Evolutionary conservation across 2,888 invertebrate species (phyloP).

Genomic region (Cryptocephalus moraei): DNA sequence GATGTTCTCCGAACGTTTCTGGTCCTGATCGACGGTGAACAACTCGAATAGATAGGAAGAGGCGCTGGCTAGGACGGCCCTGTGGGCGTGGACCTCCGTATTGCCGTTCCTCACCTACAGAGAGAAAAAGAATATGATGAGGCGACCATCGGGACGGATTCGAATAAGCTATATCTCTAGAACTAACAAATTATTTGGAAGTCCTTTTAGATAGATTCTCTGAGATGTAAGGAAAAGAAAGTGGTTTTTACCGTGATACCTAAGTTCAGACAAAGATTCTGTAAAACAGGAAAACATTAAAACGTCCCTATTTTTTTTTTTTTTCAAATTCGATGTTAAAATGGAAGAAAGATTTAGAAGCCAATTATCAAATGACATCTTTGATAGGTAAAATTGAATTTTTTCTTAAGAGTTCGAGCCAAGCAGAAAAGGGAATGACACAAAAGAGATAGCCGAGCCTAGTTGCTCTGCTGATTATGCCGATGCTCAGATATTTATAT

Average conservation of each 20-base stretch:
- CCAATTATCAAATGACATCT: not conserved
- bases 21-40: slow-evolving; percentile 50
- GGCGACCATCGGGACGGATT: no score
- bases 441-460: no score
- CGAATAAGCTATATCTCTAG: no score
- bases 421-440: no score
- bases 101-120: slow-evolving; percentile 36
- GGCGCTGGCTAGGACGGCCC: slow-evolving; percentile 68
- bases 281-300: slow-evolving; percentile 38
- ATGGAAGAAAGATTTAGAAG: not conserved
- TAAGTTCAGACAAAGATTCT: slow-evolving; percentile 30
- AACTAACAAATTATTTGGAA: not conserved
- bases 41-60: slow-evolving; percentile 68
- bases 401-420: no score
- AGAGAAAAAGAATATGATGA: slow-evolving; percentile 5
- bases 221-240: slow-evolving; percentile 13
- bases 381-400: not conserved
- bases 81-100: slow-evolving; percentile 64
- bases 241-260: slow-evolving; percentile 31
- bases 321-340: not conserved
- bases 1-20: slow-evolving; percentile 38
- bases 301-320: slow-evolving; percentile 22
- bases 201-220: not conserved
- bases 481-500: no score
- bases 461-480: no score